Evolutionary conservation across 2,113 vertebrate genomes (phyloP).

Genomic region (Corynorhinus townsendii): DNA sequence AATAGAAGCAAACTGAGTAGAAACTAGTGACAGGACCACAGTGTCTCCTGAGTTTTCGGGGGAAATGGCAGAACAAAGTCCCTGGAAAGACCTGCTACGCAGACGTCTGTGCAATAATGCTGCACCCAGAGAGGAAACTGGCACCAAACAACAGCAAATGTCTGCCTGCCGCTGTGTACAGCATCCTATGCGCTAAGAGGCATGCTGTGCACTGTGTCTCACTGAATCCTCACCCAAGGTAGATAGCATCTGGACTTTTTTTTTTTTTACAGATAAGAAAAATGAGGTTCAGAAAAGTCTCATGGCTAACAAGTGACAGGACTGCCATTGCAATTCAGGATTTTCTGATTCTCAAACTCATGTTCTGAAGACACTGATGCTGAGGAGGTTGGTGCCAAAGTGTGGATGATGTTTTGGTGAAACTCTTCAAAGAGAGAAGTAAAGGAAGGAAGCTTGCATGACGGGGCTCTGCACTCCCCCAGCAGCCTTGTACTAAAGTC

Average conservation of each 20-base stretch:
- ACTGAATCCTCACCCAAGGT: background rate
- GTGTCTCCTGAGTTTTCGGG: background rate
- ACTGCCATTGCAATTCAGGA: background rate
- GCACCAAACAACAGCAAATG: no score
- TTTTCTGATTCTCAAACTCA: background rate
- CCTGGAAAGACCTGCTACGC: background rate
- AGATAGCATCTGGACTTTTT: background rate
- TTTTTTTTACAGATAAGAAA: background rate
- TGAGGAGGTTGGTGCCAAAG: background rate
- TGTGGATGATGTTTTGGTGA: background rate
- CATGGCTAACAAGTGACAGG: background rate
- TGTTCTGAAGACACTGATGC: background rate
- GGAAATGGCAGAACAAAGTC: background rate
- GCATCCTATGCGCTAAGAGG: rapidly evolving
- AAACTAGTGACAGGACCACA: background rate
- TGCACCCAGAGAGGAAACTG: background rate
- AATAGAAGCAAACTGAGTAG: background rate
- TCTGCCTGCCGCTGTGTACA: background rate
- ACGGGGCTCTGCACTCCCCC: background rate
- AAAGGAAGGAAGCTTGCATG: background rate
- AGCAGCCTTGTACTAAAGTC: background rate
- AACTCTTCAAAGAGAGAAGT: background rate
- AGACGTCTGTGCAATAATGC: background rate
- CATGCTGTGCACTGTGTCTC: rapidly evolving
- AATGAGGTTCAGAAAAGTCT: background rate